Evolutionary conservation across 2,113 vertebrate genomes (phyloP).

Genomic region (Saccopteryx bilineata): DNA sequence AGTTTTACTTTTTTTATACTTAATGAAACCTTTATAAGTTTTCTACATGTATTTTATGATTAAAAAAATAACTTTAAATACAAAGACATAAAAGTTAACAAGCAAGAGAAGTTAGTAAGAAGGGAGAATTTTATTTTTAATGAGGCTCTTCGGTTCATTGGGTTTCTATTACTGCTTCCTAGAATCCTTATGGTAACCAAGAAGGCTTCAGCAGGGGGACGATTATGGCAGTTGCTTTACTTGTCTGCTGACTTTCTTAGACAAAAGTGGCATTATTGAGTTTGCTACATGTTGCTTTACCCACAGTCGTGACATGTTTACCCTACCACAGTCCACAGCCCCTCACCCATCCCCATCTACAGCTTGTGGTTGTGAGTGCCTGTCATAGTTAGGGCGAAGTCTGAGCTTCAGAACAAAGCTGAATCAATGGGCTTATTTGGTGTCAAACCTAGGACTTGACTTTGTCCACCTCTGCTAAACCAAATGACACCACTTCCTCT

Average conservation of each 20-base stretch:
- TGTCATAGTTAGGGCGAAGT: background rate
- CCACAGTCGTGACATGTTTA: background rate
- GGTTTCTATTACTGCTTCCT: conserved; percentile 30
- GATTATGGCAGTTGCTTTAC: background rate
- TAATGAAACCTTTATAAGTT: conserved; percentile 33
- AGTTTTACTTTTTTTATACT: conserved; percentile 2
- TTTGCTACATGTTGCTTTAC: background rate
- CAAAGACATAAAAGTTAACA: conserved; percentile 34
- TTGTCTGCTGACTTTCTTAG: background rate
- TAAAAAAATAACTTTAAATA: conserved; percentile 18
- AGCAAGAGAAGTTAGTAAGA: conserved; percentile 18
- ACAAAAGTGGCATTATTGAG: background rate
- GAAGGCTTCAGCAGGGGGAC: background rate
- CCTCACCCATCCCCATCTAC: background rate
- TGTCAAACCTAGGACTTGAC: background rate
- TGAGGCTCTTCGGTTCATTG: background rate
- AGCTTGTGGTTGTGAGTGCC: background rate
- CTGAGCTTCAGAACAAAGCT: background rate
- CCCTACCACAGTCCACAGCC: background rate
- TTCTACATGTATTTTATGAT: conserved; percentile 23
- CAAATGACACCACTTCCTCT: background rate
- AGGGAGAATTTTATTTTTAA: conserved; percentile 24
- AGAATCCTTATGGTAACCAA: conserved; percentile 3
- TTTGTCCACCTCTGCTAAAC: background rate
- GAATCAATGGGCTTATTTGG: background rate